Base-by-base conservation (phyloP, 2,113 vertebrate species). In the Rhadina sibilatrix region DNA sequence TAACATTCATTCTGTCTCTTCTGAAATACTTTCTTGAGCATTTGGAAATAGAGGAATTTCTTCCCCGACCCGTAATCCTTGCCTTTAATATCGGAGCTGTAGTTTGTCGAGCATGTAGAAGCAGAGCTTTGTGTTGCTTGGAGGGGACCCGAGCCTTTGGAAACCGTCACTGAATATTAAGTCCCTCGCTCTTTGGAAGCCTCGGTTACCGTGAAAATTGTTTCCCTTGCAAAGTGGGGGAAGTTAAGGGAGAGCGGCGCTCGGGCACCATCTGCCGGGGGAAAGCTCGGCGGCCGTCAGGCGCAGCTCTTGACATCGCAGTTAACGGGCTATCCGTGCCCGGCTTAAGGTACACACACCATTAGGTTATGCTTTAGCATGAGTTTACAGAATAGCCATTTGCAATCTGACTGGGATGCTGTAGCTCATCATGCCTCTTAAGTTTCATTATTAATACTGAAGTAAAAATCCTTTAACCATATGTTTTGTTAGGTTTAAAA, bases 231-330 rank as follows among this genome's bases (percentile, higher is more conserved):
- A 8, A 60, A 74, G 38, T 1, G 63, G 53, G 64, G 64, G 47
- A 66, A n/a, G 63, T 27, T 3, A 3, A 65, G 35, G 6, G 78
- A 2, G 69, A 64, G 90, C 71, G n/a, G 93, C 49, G 13, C 91
- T 97, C 59, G n/a, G 80, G 92, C 97, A 88, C 98, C 98, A 97
- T 95, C 98, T 98, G 11, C 96, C 97, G 98, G 97, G 71, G 42
- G 25, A 87, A 31, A 75, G 30, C 49, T 31, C 13, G 12, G 40
- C 66, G 11, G 57, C 61, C 15, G 40, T 19, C 68, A 40, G 80
- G 74, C 52, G 3, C 50, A 1, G 3, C 57, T 28, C 35, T 22
- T 1, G 56, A 4, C 35, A 3, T 2, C 13, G n/a, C 44, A 20
- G 38, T 37, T 33, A 27, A 4, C 54, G 12, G 37, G n/a, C 81